phyloP scores from a whole-genome alignment of 2,888 invertebrate genomes.

The Petrolisthes cinctipes region DNA sequence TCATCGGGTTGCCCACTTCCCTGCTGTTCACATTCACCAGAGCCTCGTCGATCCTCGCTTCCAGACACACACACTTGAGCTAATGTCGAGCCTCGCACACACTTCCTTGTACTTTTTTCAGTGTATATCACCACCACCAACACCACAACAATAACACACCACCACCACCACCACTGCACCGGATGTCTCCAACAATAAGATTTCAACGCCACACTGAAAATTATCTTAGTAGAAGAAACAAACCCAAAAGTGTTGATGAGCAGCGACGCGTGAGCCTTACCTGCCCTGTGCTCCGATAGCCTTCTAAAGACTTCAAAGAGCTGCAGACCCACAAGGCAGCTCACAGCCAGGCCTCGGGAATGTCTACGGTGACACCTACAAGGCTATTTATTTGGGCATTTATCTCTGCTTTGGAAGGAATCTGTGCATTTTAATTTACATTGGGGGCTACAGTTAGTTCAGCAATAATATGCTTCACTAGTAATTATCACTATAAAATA shows the following conservation, averaged over 20 bases:
- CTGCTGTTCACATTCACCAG: background rate
- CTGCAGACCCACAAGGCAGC: background rate
- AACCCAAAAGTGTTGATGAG: background rate
- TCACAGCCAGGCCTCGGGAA: background rate
- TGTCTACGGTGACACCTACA: background rate
- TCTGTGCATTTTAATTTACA: background rate
- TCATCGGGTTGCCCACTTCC: background rate
- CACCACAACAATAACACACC: background rate
- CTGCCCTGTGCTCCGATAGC: constrained; percentile 21
- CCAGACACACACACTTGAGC: background rate
- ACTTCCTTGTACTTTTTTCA: background rate
- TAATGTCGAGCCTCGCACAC: background rate
- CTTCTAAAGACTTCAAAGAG: constrained; percentile 16
- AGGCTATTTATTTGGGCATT: background rate
- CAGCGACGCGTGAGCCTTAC: constrained; percentile 15
- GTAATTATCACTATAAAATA: background rate
- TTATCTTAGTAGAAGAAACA: constrained; percentile 23
- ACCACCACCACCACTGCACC: background rate
- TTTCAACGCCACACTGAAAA: constrained; percentile 40
- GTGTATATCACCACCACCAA: background rate
- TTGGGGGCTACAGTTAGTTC: background rate
- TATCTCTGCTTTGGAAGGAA: background rate
- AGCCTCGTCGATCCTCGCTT: background rate
- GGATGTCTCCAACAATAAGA: background rate
- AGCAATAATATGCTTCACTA: background rate